Evolutionary conservation across 2,888 invertebrate species (phyloP), one percentile per base, ranked within the genome.

Genomic region (Drosophila anceps): DNA sequence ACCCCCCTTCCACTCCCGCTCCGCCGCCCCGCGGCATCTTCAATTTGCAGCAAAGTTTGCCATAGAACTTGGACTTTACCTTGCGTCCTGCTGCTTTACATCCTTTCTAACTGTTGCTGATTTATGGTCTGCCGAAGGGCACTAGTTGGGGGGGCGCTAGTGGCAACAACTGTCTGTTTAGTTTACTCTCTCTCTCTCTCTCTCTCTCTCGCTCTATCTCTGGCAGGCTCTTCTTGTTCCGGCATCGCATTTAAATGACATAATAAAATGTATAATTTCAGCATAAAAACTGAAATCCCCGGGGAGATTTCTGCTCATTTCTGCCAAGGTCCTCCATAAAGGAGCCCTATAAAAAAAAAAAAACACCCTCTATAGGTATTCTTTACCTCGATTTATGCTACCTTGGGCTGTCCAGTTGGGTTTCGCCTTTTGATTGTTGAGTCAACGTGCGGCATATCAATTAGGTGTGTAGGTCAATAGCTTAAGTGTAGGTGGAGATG

Each of bases 221-320:
- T 18, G 55, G 58, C 72, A 33, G 29, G 29, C 44, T 27, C 41
- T 33, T 55, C 55, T 54, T 60, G 37, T 60, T 68, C 82, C 48
- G 48, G 66, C 76, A 67, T 71, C 73, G 73, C 80, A 72, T 82
- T 76, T 73, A 82, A 84, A 73, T 82, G 80, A 82, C 85, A 88
- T 85, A 77, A 88, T 84, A 88, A 84, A 85, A 88, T 80, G 80
- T 82, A 88, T 85, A 85, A 84, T 88, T 84, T 87, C 75, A 67
- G 69, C 85, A 87, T 87, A 84, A 84, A 87, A 84, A 81, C 58
- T 60, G 27, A 81, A 87, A 69, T 84, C 84, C 87, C 73, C 65
- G 33, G 81, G 84, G 84, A 71, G 72, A 74, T 72, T 74, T 81
- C 48, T 18, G 41, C 48, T 35, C 39, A 31, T 51, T 46, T 55